phyloP scores from a whole-genome alignment of 2,888 invertebrate genomes.

The Steinernema hermaphroditum region DNA sequence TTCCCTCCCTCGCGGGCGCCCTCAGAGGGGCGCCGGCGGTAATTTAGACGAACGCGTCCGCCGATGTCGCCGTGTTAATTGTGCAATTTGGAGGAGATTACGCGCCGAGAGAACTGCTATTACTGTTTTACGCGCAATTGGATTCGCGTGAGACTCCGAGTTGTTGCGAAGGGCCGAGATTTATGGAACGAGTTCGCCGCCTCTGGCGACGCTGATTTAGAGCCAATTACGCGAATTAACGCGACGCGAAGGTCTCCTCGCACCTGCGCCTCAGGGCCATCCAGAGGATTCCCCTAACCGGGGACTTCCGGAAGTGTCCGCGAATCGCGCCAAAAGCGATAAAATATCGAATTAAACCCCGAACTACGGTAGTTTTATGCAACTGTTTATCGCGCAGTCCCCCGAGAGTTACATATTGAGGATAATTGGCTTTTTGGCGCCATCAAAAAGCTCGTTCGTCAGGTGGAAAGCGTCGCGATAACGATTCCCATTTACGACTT shows the following conservation, averaged over 20 bases:
- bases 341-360: slow-evolving; percentile 18
- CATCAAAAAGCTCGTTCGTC: slow-evolving; percentile 15
- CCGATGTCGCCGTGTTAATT: slow-evolving; percentile 30
- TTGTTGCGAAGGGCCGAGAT: slow-evolving; percentile 30
- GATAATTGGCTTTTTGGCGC: slow-evolving; percentile 25
- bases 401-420: neutral
- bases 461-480: slow-evolving; percentile 13
- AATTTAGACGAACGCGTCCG: slow-evolving; percentile 13
- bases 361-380: slow-evolving; percentile 28
- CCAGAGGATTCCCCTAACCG: too few relatives aligned
- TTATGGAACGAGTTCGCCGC: slow-evolving; percentile 26
- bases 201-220: slow-evolving; percentile 24
- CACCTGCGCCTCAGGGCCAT: too few relatives aligned
- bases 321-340: neutral
- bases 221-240: slow-evolving; percentile 29
- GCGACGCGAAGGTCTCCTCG: neutral
- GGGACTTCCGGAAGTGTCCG: too few relatives aligned
- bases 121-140: slow-evolving; percentile 30
- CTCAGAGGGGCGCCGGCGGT: slow-evolving; percentile 24
- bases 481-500: slow-evolving; percentile 22
- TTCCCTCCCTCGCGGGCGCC: slow-evolving; percentile 21
- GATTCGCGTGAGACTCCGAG: slow-evolving; percentile 13
- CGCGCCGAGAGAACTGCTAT: slow-evolving; percentile 22
- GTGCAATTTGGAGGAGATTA: slow-evolving; percentile 30
- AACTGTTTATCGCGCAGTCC: slow-evolving; percentile 28